Percentiles rank a stretch among this genome's conserved stretches.
phyloP scores from a whole-genome alignment of 2,113 vertebrate genomes.

The Sigmodon hispidus region DNA sequence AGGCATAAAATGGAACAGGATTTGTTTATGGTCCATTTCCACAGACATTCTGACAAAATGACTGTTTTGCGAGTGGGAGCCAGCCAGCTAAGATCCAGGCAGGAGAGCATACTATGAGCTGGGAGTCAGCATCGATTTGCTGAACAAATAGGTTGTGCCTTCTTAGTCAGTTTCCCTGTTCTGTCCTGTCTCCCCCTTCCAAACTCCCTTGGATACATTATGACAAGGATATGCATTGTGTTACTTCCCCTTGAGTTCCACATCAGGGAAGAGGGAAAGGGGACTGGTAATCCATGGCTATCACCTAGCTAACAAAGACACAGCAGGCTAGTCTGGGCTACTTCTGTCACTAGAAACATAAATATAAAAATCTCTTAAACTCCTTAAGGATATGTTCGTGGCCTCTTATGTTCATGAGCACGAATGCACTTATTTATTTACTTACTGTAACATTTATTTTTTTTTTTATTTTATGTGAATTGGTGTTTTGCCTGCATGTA shows the following conservation, averaged over 20 bases:
- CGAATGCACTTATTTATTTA: neutral
- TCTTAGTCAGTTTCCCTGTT: neutral
- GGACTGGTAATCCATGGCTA: neutral
- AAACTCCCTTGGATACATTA: neutral
- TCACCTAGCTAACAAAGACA: constrained; percentile 10
- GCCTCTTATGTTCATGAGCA: neutral
- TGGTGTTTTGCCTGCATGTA: no score
- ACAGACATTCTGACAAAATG: constrained; percentile 6
- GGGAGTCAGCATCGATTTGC: neutral
- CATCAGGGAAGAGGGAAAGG: neutral
- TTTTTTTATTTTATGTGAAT: no score
- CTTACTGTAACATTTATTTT: no score
- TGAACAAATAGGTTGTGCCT: neutral
- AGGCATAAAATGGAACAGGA: neutral
- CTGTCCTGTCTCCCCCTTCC: neutral
- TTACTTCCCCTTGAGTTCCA: constrained; percentile 2
- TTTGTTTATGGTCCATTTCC: neutral
- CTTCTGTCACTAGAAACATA: constrained; percentile 28
- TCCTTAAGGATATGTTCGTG: neutral
- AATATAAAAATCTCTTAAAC: constrained; percentile 38
- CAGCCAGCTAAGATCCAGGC: neutral
- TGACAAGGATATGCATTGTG: neutral
- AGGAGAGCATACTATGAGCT: neutral
- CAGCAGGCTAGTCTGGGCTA: neutral
- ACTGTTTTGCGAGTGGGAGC: neutral